Evolutionary conservation across 2,888 invertebrate species (phyloP).

Genomic region (Eulithis prunata): DNA sequence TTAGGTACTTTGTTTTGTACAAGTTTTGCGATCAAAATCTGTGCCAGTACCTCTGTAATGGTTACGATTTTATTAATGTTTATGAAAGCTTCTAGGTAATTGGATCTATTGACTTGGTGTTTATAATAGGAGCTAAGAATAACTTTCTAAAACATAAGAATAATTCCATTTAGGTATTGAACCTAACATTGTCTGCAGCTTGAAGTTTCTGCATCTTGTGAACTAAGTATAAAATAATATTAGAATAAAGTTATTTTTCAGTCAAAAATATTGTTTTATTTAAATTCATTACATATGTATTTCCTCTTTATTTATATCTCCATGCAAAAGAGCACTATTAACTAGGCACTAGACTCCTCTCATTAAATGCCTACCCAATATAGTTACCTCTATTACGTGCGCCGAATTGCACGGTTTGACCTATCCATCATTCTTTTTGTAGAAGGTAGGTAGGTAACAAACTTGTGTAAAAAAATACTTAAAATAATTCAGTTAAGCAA

Average conservation of each 20-base stretch:
- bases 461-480: no score
- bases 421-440: no score
- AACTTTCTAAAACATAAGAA: constrained; percentile 61
- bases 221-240: constrained; percentile 75
- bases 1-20: constrained; percentile 9
- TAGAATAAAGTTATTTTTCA: constrained; percentile 84
- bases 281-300: constrained; percentile 28
- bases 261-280: constrained; percentile 70
- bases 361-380: no score
- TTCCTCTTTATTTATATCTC: no score
- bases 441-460: no score
- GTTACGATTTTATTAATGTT: constrained; percentile 48
- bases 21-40: constrained; percentile 22
- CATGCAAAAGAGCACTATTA: no score
- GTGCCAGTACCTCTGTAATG: constrained; percentile 32
- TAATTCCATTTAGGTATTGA: constrained; percentile 76
- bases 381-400: no score
- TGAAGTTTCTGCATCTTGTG: constrained; percentile 75
- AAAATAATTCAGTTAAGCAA: no score
- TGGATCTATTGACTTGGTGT: constrained; percentile 70
- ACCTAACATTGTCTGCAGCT: constrained; percentile 69
- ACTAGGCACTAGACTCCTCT: no score
- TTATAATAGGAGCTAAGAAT: constrained; percentile 67
- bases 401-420: no score
- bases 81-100: constrained; percentile 62